These are phyloP conservation scores for Drosophila nr. fundita DNA, from an alignment of 2,888 invertebrate genomes.

Conservation along the genomic window DNA sequence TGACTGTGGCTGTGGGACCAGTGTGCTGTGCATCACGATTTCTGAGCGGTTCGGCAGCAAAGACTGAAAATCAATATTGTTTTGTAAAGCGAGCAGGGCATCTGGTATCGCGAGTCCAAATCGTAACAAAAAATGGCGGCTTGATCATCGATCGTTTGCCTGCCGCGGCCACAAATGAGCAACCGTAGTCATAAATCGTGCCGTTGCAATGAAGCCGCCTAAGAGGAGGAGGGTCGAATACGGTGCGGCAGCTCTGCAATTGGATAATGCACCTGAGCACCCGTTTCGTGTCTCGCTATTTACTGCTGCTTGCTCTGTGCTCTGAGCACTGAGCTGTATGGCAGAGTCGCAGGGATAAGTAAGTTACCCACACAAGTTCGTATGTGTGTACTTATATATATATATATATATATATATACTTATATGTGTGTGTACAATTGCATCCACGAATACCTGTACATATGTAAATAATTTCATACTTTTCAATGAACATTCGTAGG, in stretches of 20 bases:
- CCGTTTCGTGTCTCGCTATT: slow-evolving; percentile 62
- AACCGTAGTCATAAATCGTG: slow-evolving; percentile 72
- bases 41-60: slow-evolving; percentile 49
- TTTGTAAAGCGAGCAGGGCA: slow-evolving; percentile 68
- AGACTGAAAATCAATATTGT: slow-evolving; percentile 75
- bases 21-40: slow-evolving; percentile 64
- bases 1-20: slow-evolving; percentile 39
- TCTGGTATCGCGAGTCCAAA: slow-evolving; percentile 68
- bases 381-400: slow-evolving; percentile 1
- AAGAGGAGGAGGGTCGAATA: slow-evolving; percentile 70
- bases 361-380: not conserved
- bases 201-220: slow-evolving; percentile 72
- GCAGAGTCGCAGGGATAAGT: slow-evolving; percentile 11
- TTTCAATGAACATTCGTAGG: slow-evolving; percentile 18
- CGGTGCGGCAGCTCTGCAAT: slow-evolving; percentile 69
- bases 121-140: slow-evolving; percentile 72
- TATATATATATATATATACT: not conserved
- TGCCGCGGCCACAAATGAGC: slow-evolving; percentile 61
- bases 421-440: slow-evolving; percentile 1
- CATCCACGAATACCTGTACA: not conserved
- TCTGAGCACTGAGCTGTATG: slow-evolving; percentile 8
- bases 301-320: slow-evolving; percentile 28
- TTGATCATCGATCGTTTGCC: slow-evolving; percentile 69
- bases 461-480: slow-evolving; percentile 19
- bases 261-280: slow-evolving; percentile 79